Evolutionary conservation across 1,140 invertebrate genomes (phyloP).

Genomic region (Drosophila takahashii): DNA sequence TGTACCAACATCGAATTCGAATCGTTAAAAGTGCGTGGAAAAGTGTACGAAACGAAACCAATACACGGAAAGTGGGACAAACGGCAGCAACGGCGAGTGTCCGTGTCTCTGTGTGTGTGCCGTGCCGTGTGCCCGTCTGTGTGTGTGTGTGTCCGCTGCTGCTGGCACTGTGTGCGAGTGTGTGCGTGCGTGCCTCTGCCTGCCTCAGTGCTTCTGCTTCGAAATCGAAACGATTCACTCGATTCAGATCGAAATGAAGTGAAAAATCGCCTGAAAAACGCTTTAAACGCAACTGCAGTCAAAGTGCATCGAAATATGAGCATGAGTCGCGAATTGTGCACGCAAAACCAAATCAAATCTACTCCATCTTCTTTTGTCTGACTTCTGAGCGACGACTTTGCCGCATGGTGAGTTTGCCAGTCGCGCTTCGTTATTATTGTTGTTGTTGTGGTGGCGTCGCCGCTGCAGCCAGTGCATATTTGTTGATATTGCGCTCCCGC

Average conservation of each 20-base stretch:
- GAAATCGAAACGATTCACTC: not conserved
- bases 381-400: slow-evolving; percentile 67
- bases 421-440: slow-evolving; percentile 18
- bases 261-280: slow-evolving; percentile 33
- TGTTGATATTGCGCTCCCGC: slow-evolving; percentile 30
- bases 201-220: slow-evolving; percentile 18
- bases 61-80: slow-evolving; percentile 82
- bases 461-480: slow-evolving; percentile 16
- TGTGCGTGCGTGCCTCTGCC: slow-evolving; percentile 28
- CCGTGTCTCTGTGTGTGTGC: slow-evolving; percentile 28
- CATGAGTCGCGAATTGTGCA: slow-evolving; percentile 67
- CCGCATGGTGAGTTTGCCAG: slow-evolving; percentile 78
- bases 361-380: slow-evolving; percentile 83
- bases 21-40: slow-evolving; percentile 82
- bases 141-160: slow-evolving; percentile 21
- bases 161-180: slow-evolving; percentile 7
- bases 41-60: slow-evolving; percentile 82
- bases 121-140: slow-evolving; percentile 22
- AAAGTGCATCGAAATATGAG: slow-evolving; percentile 19
- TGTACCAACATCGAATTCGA: slow-evolving; percentile 24
- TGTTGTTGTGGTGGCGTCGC: slow-evolving; percentile 57
- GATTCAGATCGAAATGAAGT: not conserved
- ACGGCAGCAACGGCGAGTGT: slow-evolving; percentile 70
- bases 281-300: slow-evolving; percentile 22
- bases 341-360: slow-evolving; percentile 63